These are phyloP conservation scores for Aphaenogaster ashmeadi DNA, from an alignment of 1,140 invertebrate species.

Conservation along the genomic window DNA sequence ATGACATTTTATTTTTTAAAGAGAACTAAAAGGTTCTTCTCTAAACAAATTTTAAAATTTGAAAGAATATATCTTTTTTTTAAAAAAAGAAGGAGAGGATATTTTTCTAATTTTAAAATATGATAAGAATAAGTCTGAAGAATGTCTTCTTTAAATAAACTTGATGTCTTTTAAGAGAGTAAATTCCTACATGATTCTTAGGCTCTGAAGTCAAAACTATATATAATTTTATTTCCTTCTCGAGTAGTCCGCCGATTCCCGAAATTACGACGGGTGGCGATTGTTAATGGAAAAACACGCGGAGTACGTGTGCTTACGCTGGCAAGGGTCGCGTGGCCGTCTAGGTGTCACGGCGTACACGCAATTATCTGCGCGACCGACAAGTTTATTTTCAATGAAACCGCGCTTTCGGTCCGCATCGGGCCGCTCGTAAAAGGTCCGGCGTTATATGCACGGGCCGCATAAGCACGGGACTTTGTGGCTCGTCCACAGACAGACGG, in stretches of 20 bases:
- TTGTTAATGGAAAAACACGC: not conserved
- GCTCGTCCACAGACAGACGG: slow-evolving; percentile 55
- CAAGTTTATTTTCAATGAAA: slow-evolving; percentile 70
- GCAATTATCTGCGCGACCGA: slow-evolving; percentile 51
- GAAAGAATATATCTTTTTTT: not conserved
- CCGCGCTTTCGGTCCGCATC: slow-evolving; percentile 48
- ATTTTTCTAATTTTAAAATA: not conserved
- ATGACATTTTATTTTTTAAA: not conserved
- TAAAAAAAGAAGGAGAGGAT: not conserved
- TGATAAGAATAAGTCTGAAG: not conserved
- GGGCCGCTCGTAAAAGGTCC: slow-evolving; percentile 37
- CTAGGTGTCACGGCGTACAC: slow-evolving; percentile 3
- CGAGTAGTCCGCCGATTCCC: not conserved
- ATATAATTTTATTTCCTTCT: not conserved
- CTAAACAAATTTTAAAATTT: not conserved
- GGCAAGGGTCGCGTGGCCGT: slow-evolving; percentile 41
- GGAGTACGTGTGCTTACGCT: not conserved
- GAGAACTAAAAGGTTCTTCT: not conserved
- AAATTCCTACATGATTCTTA: not conserved
- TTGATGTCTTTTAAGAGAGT: not conserved
- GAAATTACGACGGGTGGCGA: not conserved
- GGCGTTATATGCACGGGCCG: slow-evolving; percentile 28
- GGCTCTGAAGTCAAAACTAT: not conserved
- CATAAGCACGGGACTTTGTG: slow-evolving; percentile 57
- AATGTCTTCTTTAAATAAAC: slow-evolving; percentile 7